These are phyloP conservation scores for Chymomyza procnemis DNA, from an alignment of 2,888 invertebrate species.

Conservation along the genomic window DNA sequence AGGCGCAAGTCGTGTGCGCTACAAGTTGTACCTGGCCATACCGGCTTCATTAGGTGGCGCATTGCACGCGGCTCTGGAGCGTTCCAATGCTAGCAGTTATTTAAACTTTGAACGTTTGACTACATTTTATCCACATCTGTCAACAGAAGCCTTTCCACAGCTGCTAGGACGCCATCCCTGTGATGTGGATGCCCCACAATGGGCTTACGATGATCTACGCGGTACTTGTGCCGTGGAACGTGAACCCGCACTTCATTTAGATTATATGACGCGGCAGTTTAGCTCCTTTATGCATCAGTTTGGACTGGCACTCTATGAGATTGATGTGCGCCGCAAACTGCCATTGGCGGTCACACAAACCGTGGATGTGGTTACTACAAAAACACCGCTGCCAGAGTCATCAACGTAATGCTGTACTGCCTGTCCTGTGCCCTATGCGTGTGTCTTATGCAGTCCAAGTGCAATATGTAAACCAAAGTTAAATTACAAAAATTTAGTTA, in stretches of 20 bases:
- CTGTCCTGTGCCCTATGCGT: neutral
- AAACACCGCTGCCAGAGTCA: constrained; percentile 34
- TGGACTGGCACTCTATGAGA: constrained; percentile 79
- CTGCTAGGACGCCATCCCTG: constrained; percentile 79
- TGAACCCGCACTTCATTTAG: constrained; percentile 57
- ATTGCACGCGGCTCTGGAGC: constrained; percentile 75
- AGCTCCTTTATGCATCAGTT: constrained; percentile 79
- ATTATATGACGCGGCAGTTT: constrained; percentile 72
- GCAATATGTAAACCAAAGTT: constrained; percentile 40
- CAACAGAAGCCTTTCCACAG: constrained; percentile 86
- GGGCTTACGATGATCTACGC: constrained; percentile 68
- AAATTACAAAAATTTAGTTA: neutral
- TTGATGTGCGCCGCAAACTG: constrained; percentile 73
- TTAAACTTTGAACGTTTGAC: constrained; percentile 80
- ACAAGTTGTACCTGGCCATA: constrained; percentile 85
- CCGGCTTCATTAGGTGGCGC: constrained; percentile 84
- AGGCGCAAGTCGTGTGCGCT: constrained; percentile 80
- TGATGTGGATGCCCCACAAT: constrained; percentile 74
- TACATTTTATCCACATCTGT: constrained; percentile 87
- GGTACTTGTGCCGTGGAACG: constrained; percentile 70
- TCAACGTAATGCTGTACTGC: constrained; percentile 28
- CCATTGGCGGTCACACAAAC: constrained; percentile 17
- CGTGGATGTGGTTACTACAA: constrained; percentile 22
- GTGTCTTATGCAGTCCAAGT: constrained; percentile 44
- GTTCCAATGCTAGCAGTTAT: constrained; percentile 75